These are phyloP conservation scores for Salvator merianae DNA, from an alignment of 2,113 vertebrate species.

Conservation along the genomic window DNA sequence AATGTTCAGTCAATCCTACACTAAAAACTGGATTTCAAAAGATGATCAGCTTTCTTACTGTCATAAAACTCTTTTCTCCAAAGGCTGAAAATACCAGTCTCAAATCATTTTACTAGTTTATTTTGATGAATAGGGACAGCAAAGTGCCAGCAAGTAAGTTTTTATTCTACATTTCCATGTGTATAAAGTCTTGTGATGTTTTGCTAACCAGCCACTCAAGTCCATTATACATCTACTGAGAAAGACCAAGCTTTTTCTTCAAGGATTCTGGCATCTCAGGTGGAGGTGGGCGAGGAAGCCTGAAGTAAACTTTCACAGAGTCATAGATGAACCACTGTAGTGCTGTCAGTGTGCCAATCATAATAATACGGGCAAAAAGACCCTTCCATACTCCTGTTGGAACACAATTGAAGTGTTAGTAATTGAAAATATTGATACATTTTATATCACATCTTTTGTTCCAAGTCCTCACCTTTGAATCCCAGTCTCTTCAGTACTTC, in stretches of 20 bases:
- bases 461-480: conserved; percentile 79
- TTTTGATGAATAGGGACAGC: conserved; percentile 71
- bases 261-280: conserved; percentile 98
- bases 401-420: background rate
- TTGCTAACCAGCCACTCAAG: conserved; percentile 54
- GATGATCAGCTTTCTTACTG: too few species aligned
- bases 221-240: conserved; percentile 80
- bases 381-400: conserved; percentile 96
- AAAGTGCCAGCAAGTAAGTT: conserved; percentile 52
- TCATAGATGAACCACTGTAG: conserved; percentile 99
- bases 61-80: background rate
- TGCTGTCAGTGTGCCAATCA: conserved; percentile 98
- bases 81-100: conserved; percentile 43
- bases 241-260: conserved; percentile 96
- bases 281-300: conserved; percentile 95
- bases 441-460: background rate
- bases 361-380: conserved; percentile 96
- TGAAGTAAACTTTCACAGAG: conserved; percentile 98
- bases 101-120: conserved; percentile 73
- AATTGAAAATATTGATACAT: background rate
- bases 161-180: conserved; percentile 73
- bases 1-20: background rate
- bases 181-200: conserved; percentile 76
- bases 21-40: background rate
- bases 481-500: conserved; percentile 90